These are phyloP conservation scores for Diaprepes abbreviatus DNA, from an alignment of 2,888 invertebrate species.

Conservation along the genomic window DNA sequence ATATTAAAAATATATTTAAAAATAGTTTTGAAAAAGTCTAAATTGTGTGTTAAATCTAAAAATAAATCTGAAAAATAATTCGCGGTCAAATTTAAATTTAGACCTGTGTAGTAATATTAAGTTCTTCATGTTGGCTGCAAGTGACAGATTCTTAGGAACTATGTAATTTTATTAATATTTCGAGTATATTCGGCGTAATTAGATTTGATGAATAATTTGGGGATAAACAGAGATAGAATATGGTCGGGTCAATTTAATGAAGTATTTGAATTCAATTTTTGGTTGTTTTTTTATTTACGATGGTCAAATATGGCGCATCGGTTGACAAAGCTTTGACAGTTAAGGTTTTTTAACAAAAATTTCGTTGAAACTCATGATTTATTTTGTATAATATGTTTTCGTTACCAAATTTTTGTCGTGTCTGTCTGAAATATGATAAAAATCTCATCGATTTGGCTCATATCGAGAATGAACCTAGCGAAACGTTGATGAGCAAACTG, in stretches of 20 bases:
- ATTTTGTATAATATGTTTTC: slow-evolving; percentile 58
- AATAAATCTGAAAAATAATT: slow-evolving; percentile 19
- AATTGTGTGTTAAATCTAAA: background rate
- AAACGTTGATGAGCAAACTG: slow-evolving; percentile 63
- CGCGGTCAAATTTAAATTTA: slow-evolving; percentile 56
- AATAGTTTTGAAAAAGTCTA: background rate
- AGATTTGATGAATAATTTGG: background rate
- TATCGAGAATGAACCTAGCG: slow-evolving; percentile 62
- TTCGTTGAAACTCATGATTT: slow-evolving; percentile 50
- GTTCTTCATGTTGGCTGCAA: slow-evolving; percentile 50
- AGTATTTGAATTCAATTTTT: background rate
- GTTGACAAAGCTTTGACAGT: slow-evolving; percentile 62
- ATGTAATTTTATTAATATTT: background rate
- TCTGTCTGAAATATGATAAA: slow-evolving; percentile 64
- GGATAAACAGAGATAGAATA: slow-evolving; percentile 17
- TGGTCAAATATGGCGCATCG: slow-evolving; percentile 60
- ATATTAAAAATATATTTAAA: background rate
- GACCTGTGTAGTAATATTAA: slow-evolving; percentile 45
- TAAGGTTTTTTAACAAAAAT: slow-evolving; percentile 51
- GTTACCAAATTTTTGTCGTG: slow-evolving; percentile 65
- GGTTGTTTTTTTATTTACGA: slow-evolving; percentile 41
- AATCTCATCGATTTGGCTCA: slow-evolving; percentile 63
- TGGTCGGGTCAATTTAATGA: background rate
- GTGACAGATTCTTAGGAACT: slow-evolving; percentile 12
- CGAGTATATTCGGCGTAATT: background rate